Evolutionary conservation across 1,140 invertebrate genomes (phyloP).

Genomic region (Copidosoma floridanum): DNA sequence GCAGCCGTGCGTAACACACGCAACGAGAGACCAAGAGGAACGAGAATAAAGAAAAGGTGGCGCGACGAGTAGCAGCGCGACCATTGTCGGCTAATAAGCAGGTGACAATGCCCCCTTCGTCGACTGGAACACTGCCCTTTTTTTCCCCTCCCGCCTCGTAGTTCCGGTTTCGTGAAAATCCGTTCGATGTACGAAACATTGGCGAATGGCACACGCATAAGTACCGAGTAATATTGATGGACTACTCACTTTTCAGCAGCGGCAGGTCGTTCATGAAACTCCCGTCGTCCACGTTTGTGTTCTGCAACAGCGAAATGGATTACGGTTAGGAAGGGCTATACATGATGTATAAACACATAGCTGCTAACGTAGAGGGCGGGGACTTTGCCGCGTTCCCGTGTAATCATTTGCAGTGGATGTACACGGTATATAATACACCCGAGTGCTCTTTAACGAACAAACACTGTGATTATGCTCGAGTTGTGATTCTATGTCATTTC

Average conservation of each 20-base stretch:
- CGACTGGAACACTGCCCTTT: background rate
- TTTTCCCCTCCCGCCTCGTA: background rate
- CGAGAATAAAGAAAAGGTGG: too few relatives aligned
- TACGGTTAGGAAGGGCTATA: background rate
- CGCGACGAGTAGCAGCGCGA: background rate
- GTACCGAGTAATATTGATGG: too few relatives aligned
- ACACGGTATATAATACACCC: too few relatives aligned
- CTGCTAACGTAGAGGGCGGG: too few relatives aligned
- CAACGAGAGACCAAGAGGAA: too few relatives aligned
- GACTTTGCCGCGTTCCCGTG: too few relatives aligned
- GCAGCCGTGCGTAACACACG: background rate
- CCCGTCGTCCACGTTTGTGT: slow-evolving; percentile 79
- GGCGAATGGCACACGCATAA: background rate
- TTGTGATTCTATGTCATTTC: too few relatives aligned
- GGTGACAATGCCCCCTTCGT: slow-evolving; percentile 29
- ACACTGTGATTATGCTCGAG: too few relatives aligned
- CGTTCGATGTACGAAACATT: too few relatives aligned
- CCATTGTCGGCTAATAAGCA: slow-evolving; percentile 45
- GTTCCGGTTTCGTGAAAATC: background rate
- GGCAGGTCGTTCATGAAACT: slow-evolving; percentile 85
- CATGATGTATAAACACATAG: too few relatives aligned
- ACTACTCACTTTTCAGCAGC: slow-evolving; percentile 81
- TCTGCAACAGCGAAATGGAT: slow-evolving; percentile 58
- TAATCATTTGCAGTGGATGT: too few relatives aligned
- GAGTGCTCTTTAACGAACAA: too few relatives aligned